Evolutionary conservation across 2,113 vertebrate species (phyloP), one percentile per base, ranked within the genome.

Genomic region (Probosciger aterrimus): DNA sequence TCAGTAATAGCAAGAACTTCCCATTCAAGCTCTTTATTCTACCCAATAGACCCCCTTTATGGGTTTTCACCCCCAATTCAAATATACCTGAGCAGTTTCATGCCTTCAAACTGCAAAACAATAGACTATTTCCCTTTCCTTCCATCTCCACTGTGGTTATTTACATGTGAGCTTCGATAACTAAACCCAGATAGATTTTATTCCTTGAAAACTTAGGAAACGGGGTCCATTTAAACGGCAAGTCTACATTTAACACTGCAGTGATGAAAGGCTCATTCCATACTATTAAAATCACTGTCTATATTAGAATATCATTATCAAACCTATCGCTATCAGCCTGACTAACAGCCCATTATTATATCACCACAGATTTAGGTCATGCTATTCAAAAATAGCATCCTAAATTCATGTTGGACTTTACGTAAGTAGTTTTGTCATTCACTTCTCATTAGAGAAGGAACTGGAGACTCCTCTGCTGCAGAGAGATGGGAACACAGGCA

Each of bases 331-430:
- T 84, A 2, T 1, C 33, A 28, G 67, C 78, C 77, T 86, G 88
- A 60, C 71, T 90, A 65, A 76, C 78, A 64, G 53, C 76, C 80
- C 68, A 33, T 80, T 74, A 43, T 71, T 63, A 62, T 18, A 77
- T 77, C 84, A 30, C 76, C 2, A 0, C 13, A 68, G 93, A 96
- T 95, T 94, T 93, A 83, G 90, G 79, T 91, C 90, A 50, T 0
- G 30, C 76, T 80, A 60, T 52, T 53, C 44, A 65, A 86, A 96
- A 96, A 88, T 67, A 95, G 95, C 52, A 88, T 62, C 88, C 85
- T 30, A 81, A 68, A 80, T 78, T 75, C 9, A 2, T 0, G 0
- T 39, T 55, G 78, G 41, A 78, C 78, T 86, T 78, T 4, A 43
- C 69, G 18, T 49, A 67, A 86, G 76, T 43, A 19, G 16, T 63